A percentile compares a stretch with the other conserved stretches of the same genome.
Evolutionary conservation across 2,113 vertebrate species (phyloP).

Genomic region (Crotalus viridis): DNA sequence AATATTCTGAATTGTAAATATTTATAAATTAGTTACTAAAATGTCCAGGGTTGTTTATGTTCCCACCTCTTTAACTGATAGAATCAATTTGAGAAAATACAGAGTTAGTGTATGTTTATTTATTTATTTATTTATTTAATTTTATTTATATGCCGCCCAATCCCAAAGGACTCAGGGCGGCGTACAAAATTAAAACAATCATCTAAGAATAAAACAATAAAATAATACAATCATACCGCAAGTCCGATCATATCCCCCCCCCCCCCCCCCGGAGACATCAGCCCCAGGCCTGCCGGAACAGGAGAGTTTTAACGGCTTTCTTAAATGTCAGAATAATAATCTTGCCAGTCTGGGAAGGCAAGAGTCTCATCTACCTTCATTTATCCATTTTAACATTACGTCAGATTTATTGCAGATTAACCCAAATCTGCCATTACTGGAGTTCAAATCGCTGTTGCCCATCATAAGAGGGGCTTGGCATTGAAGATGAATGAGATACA

Average conservation of each 20-base stretch:
- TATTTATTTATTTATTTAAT: too few species aligned
- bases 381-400: not conserved
- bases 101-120: not conserved
- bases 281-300: too few species aligned
- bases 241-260: too few species aligned
- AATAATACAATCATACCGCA: too few species aligned
- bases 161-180: too few species aligned
- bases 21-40: not conserved
- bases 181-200: too few species aligned
- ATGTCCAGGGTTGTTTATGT: not conserved
- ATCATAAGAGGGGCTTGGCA: not conserved
- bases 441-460: not conserved
- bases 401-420: not conserved
- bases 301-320: too few species aligned
- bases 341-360: not conserved
- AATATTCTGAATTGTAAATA: not conserved
- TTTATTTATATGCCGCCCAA: too few species aligned
- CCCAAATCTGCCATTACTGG: not conserved
- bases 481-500: not conserved
- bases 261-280: too few species aligned
- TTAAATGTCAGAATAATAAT: not conserved
- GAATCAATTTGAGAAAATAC: not conserved
- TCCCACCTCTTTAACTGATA: not conserved
- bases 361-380: not conserved
- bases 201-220: too few species aligned